Conservation (phyloP, 2,113 vertebrate genomes). For the Tupaia chinensis region DNA sequence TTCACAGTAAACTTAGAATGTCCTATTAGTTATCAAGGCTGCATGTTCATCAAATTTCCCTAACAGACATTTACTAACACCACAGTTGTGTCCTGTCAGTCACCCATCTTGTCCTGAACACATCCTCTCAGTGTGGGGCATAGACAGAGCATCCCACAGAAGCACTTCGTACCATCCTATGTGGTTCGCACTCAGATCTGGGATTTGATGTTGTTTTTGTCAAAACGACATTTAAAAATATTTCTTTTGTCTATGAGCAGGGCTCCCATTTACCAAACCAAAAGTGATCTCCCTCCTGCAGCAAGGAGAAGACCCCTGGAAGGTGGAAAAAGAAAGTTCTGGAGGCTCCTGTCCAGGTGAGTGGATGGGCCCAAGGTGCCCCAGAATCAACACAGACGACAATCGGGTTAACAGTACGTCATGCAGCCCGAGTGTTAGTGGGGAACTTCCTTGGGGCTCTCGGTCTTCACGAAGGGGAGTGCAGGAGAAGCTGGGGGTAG, state of each 20-base stretch:
- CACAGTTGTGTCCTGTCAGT: not conserved
- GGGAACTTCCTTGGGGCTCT: not conserved
- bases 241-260: constrained; percentile 35
- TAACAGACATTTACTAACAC: not conserved
- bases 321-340: constrained; percentile 32
- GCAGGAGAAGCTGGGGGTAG: not conserved
- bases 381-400: rapidly evolving
- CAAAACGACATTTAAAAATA: too few relatives aligned
- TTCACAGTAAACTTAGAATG: not conserved
- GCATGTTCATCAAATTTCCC: not conserved
- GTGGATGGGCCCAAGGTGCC: not conserved
- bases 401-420: not conserved
- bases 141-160: not conserved
- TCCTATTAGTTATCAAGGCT: not conserved
- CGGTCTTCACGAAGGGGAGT: not conserved
- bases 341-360: constrained; percentile 54
- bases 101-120: not conserved
- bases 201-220: not conserved
- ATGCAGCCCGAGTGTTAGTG: not conserved
- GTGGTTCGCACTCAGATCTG: not conserved
- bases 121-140: not conserved
- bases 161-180: not conserved
- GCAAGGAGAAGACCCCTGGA: constrained; percentile 79
- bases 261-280: constrained; percentile 73
- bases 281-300: constrained; percentile 78